Percentiles rank a stretch among this genome's conserved stretches.
phyloP scores from a whole-genome alignment of 2,797 vertebrate genomes.

The Poecilia picta region DNA sequence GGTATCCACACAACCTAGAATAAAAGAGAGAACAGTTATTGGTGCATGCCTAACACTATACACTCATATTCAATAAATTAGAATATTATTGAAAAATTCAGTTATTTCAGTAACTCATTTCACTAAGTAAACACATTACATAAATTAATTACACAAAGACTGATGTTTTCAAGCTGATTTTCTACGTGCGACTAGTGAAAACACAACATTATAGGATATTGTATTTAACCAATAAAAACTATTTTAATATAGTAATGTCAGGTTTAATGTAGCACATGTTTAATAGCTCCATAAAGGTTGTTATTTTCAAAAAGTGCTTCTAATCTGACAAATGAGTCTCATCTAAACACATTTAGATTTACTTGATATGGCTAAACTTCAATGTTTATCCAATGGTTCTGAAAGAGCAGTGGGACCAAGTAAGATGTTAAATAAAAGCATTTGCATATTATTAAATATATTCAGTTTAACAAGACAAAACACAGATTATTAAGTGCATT shows the following conservation, averaged over 20 bases:
- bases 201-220: neutral
- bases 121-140: neutral
- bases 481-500: neutral
- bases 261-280: neutral
- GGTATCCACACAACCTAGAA: conserved; percentile 91
- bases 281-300: neutral
- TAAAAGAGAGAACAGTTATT: conserved; percentile 6
- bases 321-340: neutral
- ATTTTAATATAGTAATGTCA: neutral
- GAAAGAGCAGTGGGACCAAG: neutral
- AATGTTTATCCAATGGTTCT: neutral
- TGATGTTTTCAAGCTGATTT: neutral
- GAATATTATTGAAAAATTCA: neutral
- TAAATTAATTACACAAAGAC: neutral
- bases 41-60: neutral
- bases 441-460: neutral
- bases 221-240: neutral
- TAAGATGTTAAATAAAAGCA: neutral
- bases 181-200: neutral
- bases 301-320: neutral
- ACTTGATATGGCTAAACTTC: neutral
- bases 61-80: neutral
- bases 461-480: neutral
- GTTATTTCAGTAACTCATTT: neutral
- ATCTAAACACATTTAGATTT: neutral